These are phyloP conservation scores for Ditylenchus dipsaci DNA, from an alignment of 1,140 invertebrate genomes.

Conservation along the genomic window DNA sequence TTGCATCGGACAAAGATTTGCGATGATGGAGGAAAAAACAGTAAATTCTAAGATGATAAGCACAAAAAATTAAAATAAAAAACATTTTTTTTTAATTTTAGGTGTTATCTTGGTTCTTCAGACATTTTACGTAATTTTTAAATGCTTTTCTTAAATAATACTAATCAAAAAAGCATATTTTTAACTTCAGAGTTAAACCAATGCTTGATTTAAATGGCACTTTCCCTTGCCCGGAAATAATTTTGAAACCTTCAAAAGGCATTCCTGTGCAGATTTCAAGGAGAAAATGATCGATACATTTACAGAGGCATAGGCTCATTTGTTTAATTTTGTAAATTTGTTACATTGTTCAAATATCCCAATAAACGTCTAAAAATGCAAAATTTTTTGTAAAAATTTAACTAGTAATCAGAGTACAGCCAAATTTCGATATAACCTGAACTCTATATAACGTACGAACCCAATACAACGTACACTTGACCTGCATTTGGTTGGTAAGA, in stretches of 20 bases:
- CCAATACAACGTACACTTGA: no score
- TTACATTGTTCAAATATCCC: neutral
- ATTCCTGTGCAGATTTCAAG: neutral
- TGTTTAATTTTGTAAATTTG: neutral
- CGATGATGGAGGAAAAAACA: constrained; percentile 32
- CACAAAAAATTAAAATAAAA: neutral
- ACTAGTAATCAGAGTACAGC: no score
- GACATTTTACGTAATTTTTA: neutral
- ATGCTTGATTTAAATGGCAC: neutral
- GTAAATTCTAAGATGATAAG: neutral
- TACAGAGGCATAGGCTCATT: no score
- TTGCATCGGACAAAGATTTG: constrained; percentile 59
- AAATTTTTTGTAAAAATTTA: no score
- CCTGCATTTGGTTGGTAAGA: no score
- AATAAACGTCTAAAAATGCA: neutral
- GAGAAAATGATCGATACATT: neutral
- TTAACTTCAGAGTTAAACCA: neutral
- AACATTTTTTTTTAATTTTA: neutral
- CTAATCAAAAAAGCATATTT: no score
- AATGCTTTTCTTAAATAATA: no score
- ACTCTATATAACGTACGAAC: no score
- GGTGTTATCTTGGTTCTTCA: constrained; percentile 5
- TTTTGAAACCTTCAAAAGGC: neutral
- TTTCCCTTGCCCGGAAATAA: neutral
- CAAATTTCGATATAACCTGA: no score